Evolutionary conservation across 2,888 invertebrate genomes (phyloP).

Genomic region (Tribolium freemani): DNA sequence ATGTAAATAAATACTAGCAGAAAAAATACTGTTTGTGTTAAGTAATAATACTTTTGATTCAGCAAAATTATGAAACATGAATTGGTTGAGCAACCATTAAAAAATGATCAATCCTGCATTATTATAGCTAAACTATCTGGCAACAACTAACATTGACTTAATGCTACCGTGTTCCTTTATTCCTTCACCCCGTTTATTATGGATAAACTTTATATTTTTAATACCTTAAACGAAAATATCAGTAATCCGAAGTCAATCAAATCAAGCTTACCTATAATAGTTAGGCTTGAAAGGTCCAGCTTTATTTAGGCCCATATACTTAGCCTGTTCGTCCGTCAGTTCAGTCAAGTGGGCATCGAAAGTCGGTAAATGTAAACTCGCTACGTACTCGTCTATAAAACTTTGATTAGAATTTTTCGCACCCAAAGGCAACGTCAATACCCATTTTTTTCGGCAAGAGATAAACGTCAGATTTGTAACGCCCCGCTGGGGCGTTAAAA

Average conservation of each 20-base stretch:
- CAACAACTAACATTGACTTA: slow-evolving; percentile 54
- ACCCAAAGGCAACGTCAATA: slow-evolving; percentile 59
- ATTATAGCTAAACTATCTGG: slow-evolving; percentile 44
- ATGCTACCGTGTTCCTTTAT: slow-evolving; percentile 34
- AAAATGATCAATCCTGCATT: slow-evolving; percentile 31
- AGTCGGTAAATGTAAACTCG: slow-evolving; percentile 95
- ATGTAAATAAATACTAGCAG: not conserved
- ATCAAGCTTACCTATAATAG: slow-evolving; percentile 85
- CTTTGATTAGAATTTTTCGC: too few relatives aligned
- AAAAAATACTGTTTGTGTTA: not conserved
- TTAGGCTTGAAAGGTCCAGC: slow-evolving; percentile 99
- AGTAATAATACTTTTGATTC: not conserved
- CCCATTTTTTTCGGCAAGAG: slow-evolving; percentile 99
- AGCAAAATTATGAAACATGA: slow-evolving; percentile 10
- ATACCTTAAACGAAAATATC: slow-evolving; percentile 28
- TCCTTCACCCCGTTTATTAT: slow-evolving; percentile 36
- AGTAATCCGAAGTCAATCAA: not conserved
- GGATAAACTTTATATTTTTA: slow-evolving; percentile 13
- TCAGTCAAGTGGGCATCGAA: slow-evolving; percentile 99
- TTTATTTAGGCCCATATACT: slow-evolving; percentile 97
- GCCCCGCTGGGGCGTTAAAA: slow-evolving; percentile 93
- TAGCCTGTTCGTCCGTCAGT: slow-evolving; percentile 95
- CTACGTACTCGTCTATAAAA: slow-evolving; percentile 93
- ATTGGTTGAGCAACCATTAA: slow-evolving; percentile 22
- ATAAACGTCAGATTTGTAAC: slow-evolving; percentile 98